phyloP scores from a whole-genome alignment of 92 coral and sea anemone species.

The Zoanthus sociatus region DNA sequence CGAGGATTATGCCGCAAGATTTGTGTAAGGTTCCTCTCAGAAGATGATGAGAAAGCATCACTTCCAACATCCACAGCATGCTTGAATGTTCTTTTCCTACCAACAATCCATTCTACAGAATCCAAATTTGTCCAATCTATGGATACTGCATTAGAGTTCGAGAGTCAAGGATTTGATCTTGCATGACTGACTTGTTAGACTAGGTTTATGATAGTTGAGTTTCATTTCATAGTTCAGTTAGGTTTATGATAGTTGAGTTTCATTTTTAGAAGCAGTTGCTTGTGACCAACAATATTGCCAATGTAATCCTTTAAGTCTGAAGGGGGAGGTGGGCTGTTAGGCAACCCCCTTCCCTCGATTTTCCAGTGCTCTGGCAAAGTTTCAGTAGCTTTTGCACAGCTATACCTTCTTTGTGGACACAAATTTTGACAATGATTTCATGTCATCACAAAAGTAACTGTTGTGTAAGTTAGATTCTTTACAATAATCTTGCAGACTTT shows the following conservation, averaged over 20 bases:
- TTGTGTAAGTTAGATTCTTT: not conserved
- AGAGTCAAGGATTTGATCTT: conserved; percentile 66
- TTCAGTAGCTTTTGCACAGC: too few relatives aligned
- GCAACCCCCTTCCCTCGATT: not conserved
- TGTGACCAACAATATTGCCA: not conserved
- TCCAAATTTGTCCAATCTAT: conserved; percentile 55
- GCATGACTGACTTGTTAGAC: conserved; percentile 18
- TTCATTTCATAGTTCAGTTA: not conserved
- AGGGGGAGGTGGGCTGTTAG: not conserved
- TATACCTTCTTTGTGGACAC: too few relatives aligned
- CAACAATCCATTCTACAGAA: conserved; percentile 68
- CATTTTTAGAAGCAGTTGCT: not conserved
- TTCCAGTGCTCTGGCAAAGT: too few relatives aligned
- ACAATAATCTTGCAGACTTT: not conserved
- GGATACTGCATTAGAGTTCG: conserved; percentile 59
- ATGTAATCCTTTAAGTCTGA: not conserved
- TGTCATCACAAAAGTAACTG: not conserved
- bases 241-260: not conserved
- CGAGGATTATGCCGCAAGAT: too few relatives aligned
- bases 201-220: not conserved
- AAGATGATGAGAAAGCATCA: not conserved
- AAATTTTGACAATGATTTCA: not conserved
- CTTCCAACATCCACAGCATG: conserved; percentile 68
- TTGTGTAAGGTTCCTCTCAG: too few relatives aligned
- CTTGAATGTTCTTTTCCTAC: conserved; percentile 51